Base-by-base conservation (phyloP, 2,797 vertebrate genomes). In the Hydrocynus forskahlii region DNA sequence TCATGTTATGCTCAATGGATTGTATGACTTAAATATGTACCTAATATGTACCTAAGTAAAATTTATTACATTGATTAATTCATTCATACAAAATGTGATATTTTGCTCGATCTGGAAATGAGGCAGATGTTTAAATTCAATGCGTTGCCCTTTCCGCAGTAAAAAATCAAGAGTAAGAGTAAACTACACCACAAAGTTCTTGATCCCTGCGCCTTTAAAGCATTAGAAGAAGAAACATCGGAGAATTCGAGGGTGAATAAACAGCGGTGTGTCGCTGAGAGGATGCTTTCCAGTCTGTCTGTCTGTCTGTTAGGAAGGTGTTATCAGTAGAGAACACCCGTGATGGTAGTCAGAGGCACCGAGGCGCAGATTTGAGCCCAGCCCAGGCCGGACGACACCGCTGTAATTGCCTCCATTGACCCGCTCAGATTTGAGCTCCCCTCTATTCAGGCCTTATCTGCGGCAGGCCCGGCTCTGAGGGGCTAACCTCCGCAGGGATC, bases 361-460 rank as follows among this genome's bases (percentile, higher is more conserved):
- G 29, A 35, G 62, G 25, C 14, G 23, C 62, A 64, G 55, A 70
- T 70, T 23, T 57, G 17, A 12, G n/a, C 35, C 16, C 29, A 48
- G 57, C 52, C 71, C 10, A 68, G 67, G 67, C 43, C 74, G 55
- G 76, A 62, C 79, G 35, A 50, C 57, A 76, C 64, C 35, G 62
- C 80, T 82, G 85, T 86, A 86, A 86, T 86, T 86, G 80, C 79
- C 84, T 86, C 78, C 77, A 86, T 84, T 79, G 75, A 86, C 80
- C 70, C 74, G 71, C 75, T 84, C 78, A 76, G 79, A 83, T 81
- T 79, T 50, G 73, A 81, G 80, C 70, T 78, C 66, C 75, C 71
- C 59, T 71, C 63, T 52, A 76, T 75, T 84, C 81, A 77, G 57
- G 66, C 59, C 81, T 82, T 82, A 82, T 86, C 82, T 80, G 38